phyloP scores from a whole-genome alignment of 2,888 invertebrate species.

The Drosophila atripex region DNA sequence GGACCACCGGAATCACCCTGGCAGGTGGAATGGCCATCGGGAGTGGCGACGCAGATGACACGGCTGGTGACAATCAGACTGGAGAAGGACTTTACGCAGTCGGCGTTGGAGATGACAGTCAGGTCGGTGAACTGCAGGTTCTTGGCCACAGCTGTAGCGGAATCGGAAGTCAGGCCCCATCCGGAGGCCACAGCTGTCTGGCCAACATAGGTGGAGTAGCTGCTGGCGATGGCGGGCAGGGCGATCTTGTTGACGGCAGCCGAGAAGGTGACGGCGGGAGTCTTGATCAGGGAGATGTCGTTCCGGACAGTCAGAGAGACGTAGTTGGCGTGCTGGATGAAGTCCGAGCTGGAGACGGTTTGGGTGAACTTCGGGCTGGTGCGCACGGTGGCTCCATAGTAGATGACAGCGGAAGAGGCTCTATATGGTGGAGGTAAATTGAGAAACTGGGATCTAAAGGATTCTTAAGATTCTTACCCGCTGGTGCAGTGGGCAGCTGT shows the following conservation, averaged over 20 bases:
- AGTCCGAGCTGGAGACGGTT: constrained; percentile 37
- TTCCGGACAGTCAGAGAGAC: constrained; percentile 44
- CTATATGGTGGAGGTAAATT: constrained; percentile 22
- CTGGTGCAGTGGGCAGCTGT: constrained; percentile 77
- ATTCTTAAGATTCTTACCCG: constrained; percentile 44
- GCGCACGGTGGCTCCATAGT: constrained; percentile 70
- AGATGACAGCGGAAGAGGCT: constrained; percentile 56
- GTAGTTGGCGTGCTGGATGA: constrained; percentile 81
- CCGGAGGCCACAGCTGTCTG: constrained; percentile 57
- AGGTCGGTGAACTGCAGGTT: constrained; percentile 56
- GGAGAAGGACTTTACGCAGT: constrained; percentile 81
- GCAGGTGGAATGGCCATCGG: constrained; percentile 69
- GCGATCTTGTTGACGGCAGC: constrained; percentile 15
- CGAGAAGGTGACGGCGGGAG: constrained; percentile 40
- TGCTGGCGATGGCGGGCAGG: constrained; percentile 49
- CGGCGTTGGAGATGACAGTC: constrained; percentile 65
- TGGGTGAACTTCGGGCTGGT: constrained; percentile 55
- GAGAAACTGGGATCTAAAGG: too few relatives aligned
- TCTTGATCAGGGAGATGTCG: constrained; percentile 72
- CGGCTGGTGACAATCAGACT: constrained; percentile 51
- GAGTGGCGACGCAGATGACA: constrained; percentile 67
- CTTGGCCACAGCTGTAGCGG: constrained; percentile 68
- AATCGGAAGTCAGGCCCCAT: constrained; percentile 69
- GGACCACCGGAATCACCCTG: constrained; percentile 82
- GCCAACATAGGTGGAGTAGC: constrained; percentile 52